Conservation (phyloP, 2,888 invertebrate genomes). For the Eilema griseolum region DNA sequence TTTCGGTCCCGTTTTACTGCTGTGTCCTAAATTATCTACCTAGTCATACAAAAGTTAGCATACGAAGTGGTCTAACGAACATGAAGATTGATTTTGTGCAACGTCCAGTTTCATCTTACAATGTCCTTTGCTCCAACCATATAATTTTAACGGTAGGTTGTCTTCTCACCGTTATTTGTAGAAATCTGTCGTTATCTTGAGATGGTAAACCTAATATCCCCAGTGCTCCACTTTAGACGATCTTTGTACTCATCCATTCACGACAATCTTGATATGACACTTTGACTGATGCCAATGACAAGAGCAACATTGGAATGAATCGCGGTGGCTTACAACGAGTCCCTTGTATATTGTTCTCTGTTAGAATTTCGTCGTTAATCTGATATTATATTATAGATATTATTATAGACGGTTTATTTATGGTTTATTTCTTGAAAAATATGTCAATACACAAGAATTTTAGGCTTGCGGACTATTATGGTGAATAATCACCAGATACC, state of each 20-base stretch:
- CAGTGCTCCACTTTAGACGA: slow-evolving; percentile 8
- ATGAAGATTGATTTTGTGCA: neutral
- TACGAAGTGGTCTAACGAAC: neutral
- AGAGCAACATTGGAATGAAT: neutral
- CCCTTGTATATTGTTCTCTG: neutral
- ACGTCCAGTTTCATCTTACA: neutral
- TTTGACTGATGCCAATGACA: slow-evolving; percentile 2
- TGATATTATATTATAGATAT: too few species aligned
- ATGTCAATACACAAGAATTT: neutral
- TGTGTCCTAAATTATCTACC: neutral
- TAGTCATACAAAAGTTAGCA: neutral
- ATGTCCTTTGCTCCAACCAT: neutral
- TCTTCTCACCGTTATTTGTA: neutral
- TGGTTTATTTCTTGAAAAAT: neutral
- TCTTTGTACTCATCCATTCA: neutral
- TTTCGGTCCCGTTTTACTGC: neutral
- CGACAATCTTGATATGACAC: slow-evolving; percentile 2
- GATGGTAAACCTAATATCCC: slow-evolving; percentile 10
- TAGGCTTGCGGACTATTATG: too few species aligned
- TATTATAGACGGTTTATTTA: neutral
- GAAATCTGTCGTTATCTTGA: neutral
- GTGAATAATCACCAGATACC: too few species aligned
- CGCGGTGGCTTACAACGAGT: neutral
- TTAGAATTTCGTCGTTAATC: neutral
- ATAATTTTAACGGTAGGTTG: neutral